phyloP scores from a whole-genome alignment of 1,140 invertebrate species.

The Pentalonia nigronervosa region DNA sequence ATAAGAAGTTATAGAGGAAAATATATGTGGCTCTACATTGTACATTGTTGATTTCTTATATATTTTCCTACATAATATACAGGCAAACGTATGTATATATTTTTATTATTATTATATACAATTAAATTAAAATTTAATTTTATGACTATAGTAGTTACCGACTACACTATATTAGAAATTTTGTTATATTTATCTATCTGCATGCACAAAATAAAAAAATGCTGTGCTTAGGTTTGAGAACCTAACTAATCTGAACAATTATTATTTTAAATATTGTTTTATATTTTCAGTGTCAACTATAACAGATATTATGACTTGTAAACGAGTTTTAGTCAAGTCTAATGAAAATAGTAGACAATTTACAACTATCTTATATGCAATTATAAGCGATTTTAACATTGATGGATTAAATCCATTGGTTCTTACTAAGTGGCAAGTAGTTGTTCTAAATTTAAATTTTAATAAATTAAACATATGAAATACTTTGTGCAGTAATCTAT shows the following conservation, averaged over 20 bases:
- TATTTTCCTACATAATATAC: neutral
- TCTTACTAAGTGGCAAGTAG: conserved; percentile 60
- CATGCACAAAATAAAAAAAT: neutral
- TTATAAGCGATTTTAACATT: conserved; percentile 65
- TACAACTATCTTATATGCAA: conserved; percentile 64
- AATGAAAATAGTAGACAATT: conserved; percentile 63
- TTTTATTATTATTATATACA: neutral
- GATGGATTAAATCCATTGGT: conserved; percentile 61
- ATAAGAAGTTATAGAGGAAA: too few species aligned
- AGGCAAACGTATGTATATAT: neutral
- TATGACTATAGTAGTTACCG: neutral
- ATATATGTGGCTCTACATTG: too few species aligned
- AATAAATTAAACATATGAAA: neutral
- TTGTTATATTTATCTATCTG: neutral
- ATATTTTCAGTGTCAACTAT: conserved; percentile 64
- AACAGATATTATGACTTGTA: conserved; percentile 65
- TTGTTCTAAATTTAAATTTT: neutral
- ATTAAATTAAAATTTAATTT: neutral
- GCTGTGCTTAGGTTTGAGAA: neutral
- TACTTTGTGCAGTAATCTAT: conserved; percentile 20
- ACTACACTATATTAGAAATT: neutral
- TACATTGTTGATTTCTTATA: neutral
- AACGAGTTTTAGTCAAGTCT: conserved; percentile 63
- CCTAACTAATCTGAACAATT: neutral
- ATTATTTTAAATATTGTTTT: neutral